Base-by-base conservation (phyloP, 2,888 invertebrate species). In the Dasysyrphus tricinctus region DNA sequence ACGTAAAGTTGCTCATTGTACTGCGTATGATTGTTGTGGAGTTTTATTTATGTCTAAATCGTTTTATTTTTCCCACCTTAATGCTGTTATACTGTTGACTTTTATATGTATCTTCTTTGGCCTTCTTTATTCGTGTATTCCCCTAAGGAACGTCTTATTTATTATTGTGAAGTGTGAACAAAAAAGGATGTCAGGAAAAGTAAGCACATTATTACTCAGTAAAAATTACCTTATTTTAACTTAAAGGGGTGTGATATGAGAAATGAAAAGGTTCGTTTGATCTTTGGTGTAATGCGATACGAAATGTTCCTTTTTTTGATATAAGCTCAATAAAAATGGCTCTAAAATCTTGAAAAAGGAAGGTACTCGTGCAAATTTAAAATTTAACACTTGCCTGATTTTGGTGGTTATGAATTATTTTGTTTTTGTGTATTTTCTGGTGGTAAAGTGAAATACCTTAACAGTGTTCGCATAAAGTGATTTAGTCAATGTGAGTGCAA, bases 51-150 rank as follows among this genome's bases (percentile, higher is more conserved):
- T 82, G 77, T 81, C 69, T 69, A 74, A 86, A 78, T 81, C 78
- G 78, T 78, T 86, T 86, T 82, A 82, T 49, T 86, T 86, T 86
- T 81, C 74, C 85, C 82, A 86, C 85, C 85, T 86, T 86, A 82
- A 74, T 78, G 85, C 70, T 82, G 85, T 86, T 82, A 19, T 29
- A 81, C 78, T 74, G 77, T 86, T 86, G 85, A 86, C 85, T 86
- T 86, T 81, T 78, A 82, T 81, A 78, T 75, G 19, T 61, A 11
- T 59, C 59, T 72, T 76, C 59, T 75, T 73, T 76, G 80, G 80
- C 24, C 42, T 61, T 42, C 24, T 80, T 80, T 80, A 61, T 61
- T 61, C 42, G 24, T 82, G 74, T 86, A 86, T 78, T 75, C 74
- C 78, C 78, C 74, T 74, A 49, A 82, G 74, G 82, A 86, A 63